Evolutionary conservation across 2,113 vertebrate species (phyloP).

Genomic region (Microcebus ravelobensis): DNA sequence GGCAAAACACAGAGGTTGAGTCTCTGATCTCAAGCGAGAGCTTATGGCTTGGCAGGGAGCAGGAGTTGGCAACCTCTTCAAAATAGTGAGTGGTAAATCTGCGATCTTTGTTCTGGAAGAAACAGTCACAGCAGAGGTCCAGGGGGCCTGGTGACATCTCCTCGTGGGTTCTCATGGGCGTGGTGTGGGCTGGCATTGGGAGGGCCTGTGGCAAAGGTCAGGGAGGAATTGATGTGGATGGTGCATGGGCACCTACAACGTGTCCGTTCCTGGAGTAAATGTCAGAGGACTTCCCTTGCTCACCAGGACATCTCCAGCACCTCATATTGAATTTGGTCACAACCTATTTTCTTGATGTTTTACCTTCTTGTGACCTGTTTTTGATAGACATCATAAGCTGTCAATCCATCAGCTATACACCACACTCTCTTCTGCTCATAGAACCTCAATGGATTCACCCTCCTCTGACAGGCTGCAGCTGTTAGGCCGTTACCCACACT

Average conservation of each 20-base stretch:
- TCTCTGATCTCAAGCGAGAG: background rate
- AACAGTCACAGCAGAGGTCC: background rate
- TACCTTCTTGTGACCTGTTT: background rate
- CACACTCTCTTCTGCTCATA: background rate
- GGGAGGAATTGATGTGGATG: background rate
- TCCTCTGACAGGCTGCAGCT: background rate
- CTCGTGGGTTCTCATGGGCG: background rate
- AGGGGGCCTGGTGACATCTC: background rate
- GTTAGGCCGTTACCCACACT: background rate
- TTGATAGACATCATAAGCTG: background rate
- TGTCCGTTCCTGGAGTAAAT: background rate
- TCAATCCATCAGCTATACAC: background rate
- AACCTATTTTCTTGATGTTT: background rate
- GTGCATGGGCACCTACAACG: background rate
- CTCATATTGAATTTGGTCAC: background rate
- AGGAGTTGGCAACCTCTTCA: background rate
- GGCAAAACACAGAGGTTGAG: background rate
- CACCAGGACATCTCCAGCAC: background rate
- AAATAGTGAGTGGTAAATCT: background rate
- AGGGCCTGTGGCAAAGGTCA: background rate
- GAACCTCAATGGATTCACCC: background rate
- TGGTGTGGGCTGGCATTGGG: background rate
- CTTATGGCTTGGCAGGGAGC: background rate
- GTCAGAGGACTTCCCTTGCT: background rate
- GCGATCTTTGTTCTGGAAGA: background rate